Evolutionary conservation across 2,797 vertebrate genomes (phyloP).

Genomic region (Tenualosa ilisha): DNA sequence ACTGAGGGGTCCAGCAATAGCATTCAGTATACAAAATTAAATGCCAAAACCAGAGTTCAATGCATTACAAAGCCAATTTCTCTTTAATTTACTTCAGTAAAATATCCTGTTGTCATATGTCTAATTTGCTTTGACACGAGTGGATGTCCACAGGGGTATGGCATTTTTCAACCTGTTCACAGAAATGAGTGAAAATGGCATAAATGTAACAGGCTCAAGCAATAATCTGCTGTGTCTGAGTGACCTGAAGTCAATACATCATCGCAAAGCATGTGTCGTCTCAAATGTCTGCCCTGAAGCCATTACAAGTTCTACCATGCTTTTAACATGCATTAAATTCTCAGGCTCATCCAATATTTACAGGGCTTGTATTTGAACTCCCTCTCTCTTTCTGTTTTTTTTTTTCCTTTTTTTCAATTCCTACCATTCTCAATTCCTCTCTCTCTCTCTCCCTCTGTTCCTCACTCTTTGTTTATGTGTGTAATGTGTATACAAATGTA

Average conservation of each 20-base stretch:
- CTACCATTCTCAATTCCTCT: neutral
- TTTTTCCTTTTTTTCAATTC: neutral
- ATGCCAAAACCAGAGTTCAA: neutral
- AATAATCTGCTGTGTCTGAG: slow-evolving; percentile 29
- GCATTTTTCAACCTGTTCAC: neutral
- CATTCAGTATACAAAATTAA: neutral
- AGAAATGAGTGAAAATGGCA: neutral
- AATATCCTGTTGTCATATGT: neutral
- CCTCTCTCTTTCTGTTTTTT: slow-evolving; percentile 26
- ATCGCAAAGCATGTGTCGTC: slow-evolving; percentile 41
- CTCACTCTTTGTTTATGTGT: too few relatives aligned
- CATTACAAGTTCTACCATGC: slow-evolving; percentile 46
- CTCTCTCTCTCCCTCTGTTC: neutral
- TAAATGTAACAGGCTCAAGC: slow-evolving; percentile 31
- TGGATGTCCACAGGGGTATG: neutral
- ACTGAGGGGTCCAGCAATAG: neutral
- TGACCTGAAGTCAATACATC: slow-evolving; percentile 37
- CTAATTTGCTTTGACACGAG: neutral
- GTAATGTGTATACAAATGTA: too few relatives aligned
- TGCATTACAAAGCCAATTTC: neutral
- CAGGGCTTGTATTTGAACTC: slow-evolving; percentile 57
- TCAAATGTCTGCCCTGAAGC: slow-evolving; percentile 33
- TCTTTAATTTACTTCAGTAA: neutral
- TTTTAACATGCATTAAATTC: slow-evolving; percentile 65
- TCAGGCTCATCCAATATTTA: slow-evolving; percentile 71